Percentiles rank a stretch among this genome's conserved stretches.
Conservation (phyloP, 2,888 invertebrate genomes). For the Glaucopsyche alexis region DNA sequence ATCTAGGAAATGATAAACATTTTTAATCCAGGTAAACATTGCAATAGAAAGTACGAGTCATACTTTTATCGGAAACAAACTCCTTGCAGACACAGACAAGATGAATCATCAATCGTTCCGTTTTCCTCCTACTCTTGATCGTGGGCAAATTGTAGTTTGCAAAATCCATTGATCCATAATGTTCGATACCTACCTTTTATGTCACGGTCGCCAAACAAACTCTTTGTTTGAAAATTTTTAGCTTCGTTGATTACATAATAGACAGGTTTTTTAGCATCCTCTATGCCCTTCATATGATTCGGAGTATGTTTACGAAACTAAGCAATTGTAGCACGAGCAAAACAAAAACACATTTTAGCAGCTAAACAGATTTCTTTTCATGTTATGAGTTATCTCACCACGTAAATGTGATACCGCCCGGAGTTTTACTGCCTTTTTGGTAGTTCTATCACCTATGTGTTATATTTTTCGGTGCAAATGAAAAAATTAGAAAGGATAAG, state of each 20-base stretch:
- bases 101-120: slow-evolving; percentile 29
- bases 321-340: not conserved
- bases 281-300: not conserved
- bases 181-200: not conserved
- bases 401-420: slow-evolving; percentile 17
- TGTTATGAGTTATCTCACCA: slow-evolving; percentile 13
- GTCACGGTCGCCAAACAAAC: not conserved
- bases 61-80: slow-evolving; percentile 24
- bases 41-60: slow-evolving; percentile 19
- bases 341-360: slow-evolving; percentile 6
- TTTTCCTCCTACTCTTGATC: slow-evolving; percentile 28
- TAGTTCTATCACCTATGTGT: slow-evolving; percentile 2
- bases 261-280: not conserved
- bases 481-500: not conserved
- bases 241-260: not conserved
- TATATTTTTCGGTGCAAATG: not conserved
- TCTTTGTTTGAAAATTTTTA: not conserved
- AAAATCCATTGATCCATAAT: not conserved
- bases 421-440: slow-evolving; percentile 17
- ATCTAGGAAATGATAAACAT: not conserved
- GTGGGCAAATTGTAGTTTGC: not conserved
- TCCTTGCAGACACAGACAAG: slow-evolving; percentile 24
- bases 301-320: not conserved
- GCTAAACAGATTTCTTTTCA: slow-evolving; percentile 11
- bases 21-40: not conserved